Evolutionary conservation across 2,888 invertebrate genomes (phyloP).

Genomic region (Mythimna pallens): DNA sequence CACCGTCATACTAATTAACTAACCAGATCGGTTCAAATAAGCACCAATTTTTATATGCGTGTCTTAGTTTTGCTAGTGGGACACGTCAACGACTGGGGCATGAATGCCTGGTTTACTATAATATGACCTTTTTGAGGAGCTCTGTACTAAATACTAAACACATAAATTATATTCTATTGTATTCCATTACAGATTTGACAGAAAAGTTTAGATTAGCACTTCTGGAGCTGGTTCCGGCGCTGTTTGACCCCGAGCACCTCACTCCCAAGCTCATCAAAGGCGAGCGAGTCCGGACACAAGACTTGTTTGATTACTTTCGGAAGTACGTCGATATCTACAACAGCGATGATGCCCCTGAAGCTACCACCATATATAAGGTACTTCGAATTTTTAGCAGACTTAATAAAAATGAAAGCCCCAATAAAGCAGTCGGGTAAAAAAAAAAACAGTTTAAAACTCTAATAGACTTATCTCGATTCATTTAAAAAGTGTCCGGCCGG

Average conservation of each 20-base stretch:
- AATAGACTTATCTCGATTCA: neutral
- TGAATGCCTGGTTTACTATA: too few species aligned
- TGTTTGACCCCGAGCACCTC: slow-evolving; percentile 96
- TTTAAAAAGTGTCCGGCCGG: neutral
- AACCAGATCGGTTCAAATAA: too few species aligned
- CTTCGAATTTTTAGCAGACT: neutral
- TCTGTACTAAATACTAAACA: neutral
- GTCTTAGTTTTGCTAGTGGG: too few species aligned
- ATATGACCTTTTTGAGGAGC: neutral
- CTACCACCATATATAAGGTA: slow-evolving; percentile 98
- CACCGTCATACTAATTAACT: too few species aligned
- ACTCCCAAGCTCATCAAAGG: slow-evolving; percentile 98
- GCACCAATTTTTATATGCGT: too few species aligned
- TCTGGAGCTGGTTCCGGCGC: slow-evolving; percentile 95
- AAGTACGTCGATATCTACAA: slow-evolving; percentile 99
- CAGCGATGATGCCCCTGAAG: slow-evolving; percentile 98
- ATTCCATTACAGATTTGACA: slow-evolving; percentile 94
- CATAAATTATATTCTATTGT: neutral
- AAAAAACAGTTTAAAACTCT: neutral
- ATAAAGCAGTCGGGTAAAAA: too few species aligned
- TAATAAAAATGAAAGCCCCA: too few species aligned
- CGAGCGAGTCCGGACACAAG: slow-evolving; percentile 96
- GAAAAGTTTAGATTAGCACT: slow-evolving; percentile 96
- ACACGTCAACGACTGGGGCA: too few species aligned
- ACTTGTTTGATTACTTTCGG: slow-evolving; percentile 98